Conservation (phyloP, 2,113 vertebrate species). For the Syngnathoides biaculeatus region DNA sequence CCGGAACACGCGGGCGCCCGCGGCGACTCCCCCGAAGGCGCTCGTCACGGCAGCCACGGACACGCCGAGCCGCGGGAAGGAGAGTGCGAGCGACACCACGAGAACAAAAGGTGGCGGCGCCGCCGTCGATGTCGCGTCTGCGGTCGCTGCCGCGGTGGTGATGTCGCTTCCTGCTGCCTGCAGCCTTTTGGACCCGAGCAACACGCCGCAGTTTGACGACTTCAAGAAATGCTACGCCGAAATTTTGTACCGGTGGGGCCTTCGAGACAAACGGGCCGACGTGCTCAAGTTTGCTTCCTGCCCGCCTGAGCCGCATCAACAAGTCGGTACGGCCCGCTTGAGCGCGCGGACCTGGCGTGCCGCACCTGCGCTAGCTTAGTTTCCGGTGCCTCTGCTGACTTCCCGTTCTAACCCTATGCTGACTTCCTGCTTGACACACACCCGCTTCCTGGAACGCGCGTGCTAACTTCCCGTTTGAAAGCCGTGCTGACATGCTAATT, state of each 20-base stretch:
- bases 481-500: not conserved
- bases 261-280: constrained; percentile 89
- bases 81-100: constrained; percentile 93
- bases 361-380: too few relatives aligned
- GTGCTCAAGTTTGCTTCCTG: constrained; percentile 95
- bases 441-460: too few relatives aligned
- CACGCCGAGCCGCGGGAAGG: constrained; percentile 85
- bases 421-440: too few relatives aligned
- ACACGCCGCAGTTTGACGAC: constrained; percentile 92
- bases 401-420: too few relatives aligned
- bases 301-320: constrained; percentile 93
- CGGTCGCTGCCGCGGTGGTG: not conserved
- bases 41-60: constrained; percentile 79
- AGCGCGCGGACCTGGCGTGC: too few relatives aligned
- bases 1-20: constrained; percentile 79
- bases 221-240: constrained; percentile 98
- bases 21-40: constrained; percentile 89
- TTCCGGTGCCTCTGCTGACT: not conserved
- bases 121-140: too few relatives aligned
- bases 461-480: not conserved
- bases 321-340: constrained; percentile 81
- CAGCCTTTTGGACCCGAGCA: constrained; percentile 90
- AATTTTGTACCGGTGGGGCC: constrained; percentile 93
- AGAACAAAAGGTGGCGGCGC: constrained; percentile 86
- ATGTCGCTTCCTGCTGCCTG: constrained; percentile 7